These are phyloP conservation scores for Drosophila gaucha DNA, from an alignment of 2,888 invertebrate species.

Conservation along the genomic window DNA sequence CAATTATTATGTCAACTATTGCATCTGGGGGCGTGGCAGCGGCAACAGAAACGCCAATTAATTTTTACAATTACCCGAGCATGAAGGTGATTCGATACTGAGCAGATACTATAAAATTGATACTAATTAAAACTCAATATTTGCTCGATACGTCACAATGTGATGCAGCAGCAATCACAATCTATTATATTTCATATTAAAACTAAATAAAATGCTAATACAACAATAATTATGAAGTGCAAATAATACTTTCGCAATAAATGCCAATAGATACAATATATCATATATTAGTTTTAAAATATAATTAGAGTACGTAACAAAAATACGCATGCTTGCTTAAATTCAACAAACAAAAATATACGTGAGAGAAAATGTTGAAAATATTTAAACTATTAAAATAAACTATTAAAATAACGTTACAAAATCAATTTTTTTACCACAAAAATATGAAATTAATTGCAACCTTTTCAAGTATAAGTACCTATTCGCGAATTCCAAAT, in stretches of 20 bases:
- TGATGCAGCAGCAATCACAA: constrained; percentile 27
- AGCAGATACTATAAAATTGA: constrained; percentile 22
- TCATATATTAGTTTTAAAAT: neutral
- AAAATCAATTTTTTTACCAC: constrained; percentile 36
- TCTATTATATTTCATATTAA: constrained; percentile 24
- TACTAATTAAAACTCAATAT: constrained; percentile 49
- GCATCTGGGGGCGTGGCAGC: constrained; percentile 36
- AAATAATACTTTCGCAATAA: constrained; percentile 32
- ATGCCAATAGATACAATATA: constrained; percentile 16
- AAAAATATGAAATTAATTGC: too few species aligned
- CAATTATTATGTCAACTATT: constrained; percentile 62
- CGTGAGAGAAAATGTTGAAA: neutral
- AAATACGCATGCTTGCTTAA: constrained; percentile 43
- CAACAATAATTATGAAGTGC: neutral
- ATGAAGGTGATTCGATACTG: constrained; percentile 23
- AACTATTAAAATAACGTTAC: constrained; percentile 6
- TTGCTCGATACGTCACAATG: constrained; percentile 38
- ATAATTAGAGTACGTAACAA: neutral
- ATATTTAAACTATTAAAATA: neutral
- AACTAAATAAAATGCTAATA: constrained; percentile 17
- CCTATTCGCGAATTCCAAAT: too few species aligned
- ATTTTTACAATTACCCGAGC: constrained; percentile 49
- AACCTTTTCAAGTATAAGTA: too few species aligned
- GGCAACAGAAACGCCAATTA: constrained; percentile 51
- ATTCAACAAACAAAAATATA: too few species aligned